A percentile compares a stretch with the other conserved stretches of the same genome.
phyloP scores from a whole-genome alignment of 2,113 vertebrate genomes.

The Gambusia holbrooki region DNA sequence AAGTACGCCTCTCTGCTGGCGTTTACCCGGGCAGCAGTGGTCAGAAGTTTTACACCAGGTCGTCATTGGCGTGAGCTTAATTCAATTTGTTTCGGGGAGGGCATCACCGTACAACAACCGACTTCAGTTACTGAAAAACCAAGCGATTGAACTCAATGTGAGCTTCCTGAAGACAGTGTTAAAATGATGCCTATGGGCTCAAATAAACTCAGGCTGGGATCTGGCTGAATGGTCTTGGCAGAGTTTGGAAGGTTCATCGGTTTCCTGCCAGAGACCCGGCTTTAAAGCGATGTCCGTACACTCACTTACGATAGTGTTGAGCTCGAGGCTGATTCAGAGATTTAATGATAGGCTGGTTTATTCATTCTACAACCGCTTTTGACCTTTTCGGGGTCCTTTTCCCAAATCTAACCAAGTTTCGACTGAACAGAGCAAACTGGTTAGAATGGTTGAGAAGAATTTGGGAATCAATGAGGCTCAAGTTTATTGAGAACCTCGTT shows the following conservation, averaged over 20 bases:
- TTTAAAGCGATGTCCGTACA: not conserved
- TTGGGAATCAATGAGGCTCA: no score
- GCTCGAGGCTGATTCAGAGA: no score
- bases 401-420: no score
- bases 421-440: no score
- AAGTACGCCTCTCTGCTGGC: slow-evolving; percentile 17
- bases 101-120: not conserved
- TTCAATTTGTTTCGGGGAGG: not conserved
- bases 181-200: not conserved
- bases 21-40: not conserved
- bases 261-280: not conserved
- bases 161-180: not conserved
- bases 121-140: not conserved
- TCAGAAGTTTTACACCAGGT: not conserved
- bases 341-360: not conserved
- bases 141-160: not conserved
- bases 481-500: not conserved
- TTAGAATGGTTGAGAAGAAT: no score
- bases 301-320: not conserved
- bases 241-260: not conserved
- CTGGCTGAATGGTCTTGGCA: not conserved
- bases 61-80: not conserved
- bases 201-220: not conserved
- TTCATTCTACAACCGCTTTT: not conserved
- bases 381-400: not conserved